Conservation (phyloP, 2,113 vertebrate genomes). For the Halichoerus grypus region DNA sequence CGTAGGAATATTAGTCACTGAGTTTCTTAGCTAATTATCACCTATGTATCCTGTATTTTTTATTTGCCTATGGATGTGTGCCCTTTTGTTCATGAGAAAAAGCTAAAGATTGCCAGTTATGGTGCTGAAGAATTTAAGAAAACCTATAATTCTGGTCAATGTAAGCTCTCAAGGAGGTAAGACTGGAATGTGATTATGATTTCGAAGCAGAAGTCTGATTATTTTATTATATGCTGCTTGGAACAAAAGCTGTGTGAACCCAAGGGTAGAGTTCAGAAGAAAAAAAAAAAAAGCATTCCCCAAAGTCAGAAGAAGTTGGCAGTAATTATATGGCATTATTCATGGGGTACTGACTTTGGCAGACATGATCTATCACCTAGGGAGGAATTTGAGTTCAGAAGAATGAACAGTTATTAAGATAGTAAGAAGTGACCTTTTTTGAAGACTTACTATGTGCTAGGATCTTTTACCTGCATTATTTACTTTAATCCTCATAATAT, state of each 20-base stretch:
- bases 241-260: neutral
- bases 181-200: slow-evolving; percentile 17
- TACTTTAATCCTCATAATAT: slow-evolving; percentile 20
- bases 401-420: neutral
- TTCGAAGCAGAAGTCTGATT: neutral
- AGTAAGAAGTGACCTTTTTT: slow-evolving; percentile 1
- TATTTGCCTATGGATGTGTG: neutral
- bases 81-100: neutral
- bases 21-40: slow-evolving; percentile 38
- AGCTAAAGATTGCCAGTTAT: neutral
- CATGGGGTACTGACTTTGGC: neutral
- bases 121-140: neutral
- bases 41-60: slow-evolving; percentile 8
- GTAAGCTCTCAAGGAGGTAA: neutral
- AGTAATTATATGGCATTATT: neutral
- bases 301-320: neutral
- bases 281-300: neutral
- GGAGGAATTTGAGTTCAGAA: neutral
- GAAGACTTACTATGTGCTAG: neutral
- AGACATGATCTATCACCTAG: neutral
- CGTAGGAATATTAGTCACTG: neutral
- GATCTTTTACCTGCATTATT: neutral
- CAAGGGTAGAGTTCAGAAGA: neutral
- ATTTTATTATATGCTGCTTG: neutral
- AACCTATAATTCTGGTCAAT: neutral